Evolutionary conservation across 2,888 invertebrate species (phyloP).

Genomic region (Lycophotia porphyrea): DNA sequence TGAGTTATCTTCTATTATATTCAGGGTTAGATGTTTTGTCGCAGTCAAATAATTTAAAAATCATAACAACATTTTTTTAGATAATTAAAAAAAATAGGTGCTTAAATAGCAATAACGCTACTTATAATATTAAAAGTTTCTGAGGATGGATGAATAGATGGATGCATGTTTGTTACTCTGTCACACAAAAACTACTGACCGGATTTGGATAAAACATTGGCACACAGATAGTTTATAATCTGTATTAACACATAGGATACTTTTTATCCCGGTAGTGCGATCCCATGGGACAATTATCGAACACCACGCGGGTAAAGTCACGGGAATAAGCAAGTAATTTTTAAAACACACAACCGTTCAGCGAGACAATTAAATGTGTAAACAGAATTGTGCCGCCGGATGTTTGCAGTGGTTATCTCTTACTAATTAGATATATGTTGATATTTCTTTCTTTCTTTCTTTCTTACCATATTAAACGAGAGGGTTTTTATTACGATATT

Average conservation of each 20-base stretch:
- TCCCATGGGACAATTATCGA: too few relatives aligned
- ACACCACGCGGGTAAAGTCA: too few relatives aligned
- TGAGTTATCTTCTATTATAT: neutral
- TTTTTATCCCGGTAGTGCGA: too few relatives aligned
- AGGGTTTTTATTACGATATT: neutral
- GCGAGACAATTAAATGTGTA: conserved; percentile 69
- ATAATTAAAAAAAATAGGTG: neutral
- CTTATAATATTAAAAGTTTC: too few relatives aligned
- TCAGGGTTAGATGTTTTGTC: neutral
- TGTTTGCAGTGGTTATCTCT: conserved; percentile 69
- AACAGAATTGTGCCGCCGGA: conserved; percentile 72
- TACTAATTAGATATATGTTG: conserved; percentile 59
- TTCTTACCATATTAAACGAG: neutral
- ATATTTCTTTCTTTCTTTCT: conserved; percentile 37
- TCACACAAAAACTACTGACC: too few relatives aligned
- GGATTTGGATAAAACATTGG: too few relatives aligned
- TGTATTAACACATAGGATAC: too few relatives aligned
- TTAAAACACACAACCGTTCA: conserved; percentile 52
- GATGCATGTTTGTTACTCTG: too few relatives aligned
- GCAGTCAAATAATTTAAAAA: neutral
- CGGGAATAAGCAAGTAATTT: too few relatives aligned
- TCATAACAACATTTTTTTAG: neutral
- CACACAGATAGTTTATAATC: too few relatives aligned
- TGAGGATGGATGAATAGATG: too few relatives aligned
- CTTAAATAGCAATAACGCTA: conserved; percentile 35